These are phyloP conservation scores for Zeuzera pyrina DNA, from an alignment of 2,888 invertebrate genomes.

Conservation along the genomic window DNA sequence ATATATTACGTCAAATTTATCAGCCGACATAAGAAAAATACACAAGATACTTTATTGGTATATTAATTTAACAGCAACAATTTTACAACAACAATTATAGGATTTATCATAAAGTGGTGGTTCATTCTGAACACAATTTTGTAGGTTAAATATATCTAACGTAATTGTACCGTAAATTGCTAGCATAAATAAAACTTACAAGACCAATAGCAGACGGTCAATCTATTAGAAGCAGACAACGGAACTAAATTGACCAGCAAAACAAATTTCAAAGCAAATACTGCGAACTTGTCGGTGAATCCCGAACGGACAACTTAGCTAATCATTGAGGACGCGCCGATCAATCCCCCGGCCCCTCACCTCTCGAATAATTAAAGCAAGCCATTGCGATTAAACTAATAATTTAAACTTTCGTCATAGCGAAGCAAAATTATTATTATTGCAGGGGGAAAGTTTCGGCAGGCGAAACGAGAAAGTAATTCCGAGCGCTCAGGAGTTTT, in stretches of 20 bases:
- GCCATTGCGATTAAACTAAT: constrained; percentile 66
- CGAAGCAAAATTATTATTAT: constrained; percentile 66
- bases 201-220: too few species aligned
- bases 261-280: constrained; percentile 43
- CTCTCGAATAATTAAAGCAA: constrained; percentile 52
- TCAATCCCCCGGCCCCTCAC: constrained; percentile 10
- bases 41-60: too few species aligned
- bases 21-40: too few species aligned
- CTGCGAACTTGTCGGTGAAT: constrained; percentile 27
- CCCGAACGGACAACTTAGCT: constrained; percentile 31
- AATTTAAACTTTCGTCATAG: constrained; percentile 69
- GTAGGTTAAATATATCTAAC: too few species aligned
- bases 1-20: too few species aligned
- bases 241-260: constrained; percentile 33
- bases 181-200: too few species aligned
- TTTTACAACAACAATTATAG: too few species aligned
- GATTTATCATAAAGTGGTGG: too few species aligned
- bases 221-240: constrained; percentile 21
- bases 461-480: constrained; percentile 65
- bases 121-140: too few species aligned
- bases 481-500: constrained; percentile 28
- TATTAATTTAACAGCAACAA: too few species aligned
- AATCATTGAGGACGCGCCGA: constrained; percentile 27
- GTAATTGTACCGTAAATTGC: too few species aligned
- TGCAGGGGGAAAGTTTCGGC: constrained; percentile 50